phyloP scores from a whole-genome alignment of 2,888 invertebrate species.

The Tholera decimalis region DNA sequence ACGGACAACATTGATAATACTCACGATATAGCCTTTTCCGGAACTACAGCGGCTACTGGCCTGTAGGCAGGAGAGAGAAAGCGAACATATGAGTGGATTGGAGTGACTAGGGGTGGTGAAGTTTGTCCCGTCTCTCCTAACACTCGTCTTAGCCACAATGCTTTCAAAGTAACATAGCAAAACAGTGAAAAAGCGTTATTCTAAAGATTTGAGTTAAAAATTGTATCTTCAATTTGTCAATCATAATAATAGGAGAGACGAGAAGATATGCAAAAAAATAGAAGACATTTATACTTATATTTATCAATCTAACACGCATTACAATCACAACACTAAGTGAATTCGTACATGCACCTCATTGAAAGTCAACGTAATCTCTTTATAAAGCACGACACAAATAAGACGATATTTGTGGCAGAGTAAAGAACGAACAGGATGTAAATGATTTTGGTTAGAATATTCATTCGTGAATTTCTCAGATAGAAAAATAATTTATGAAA shows the following conservation, averaged over 20 bases:
- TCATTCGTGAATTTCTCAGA: slow-evolving; percentile 23
- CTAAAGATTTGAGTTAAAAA: slow-evolving; percentile 10
- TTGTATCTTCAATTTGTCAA: slow-evolving; percentile 33
- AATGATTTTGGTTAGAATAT: slow-evolving; percentile 53
- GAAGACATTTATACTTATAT: slow-evolving; percentile 66
- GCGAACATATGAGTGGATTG: slow-evolving; percentile 90
- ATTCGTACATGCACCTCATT: slow-evolving; percentile 73
- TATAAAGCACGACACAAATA: slow-evolving; percentile 56
- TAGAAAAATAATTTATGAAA: slow-evolving; percentile 42
- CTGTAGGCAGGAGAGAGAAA: slow-evolving; percentile 93
- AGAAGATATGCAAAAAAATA: slow-evolving; percentile 79
- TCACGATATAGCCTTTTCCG: slow-evolving; percentile 98
- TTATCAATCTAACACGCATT: slow-evolving; percentile 75
- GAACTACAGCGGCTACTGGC: slow-evolving; percentile 98
- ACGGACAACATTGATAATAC: slow-evolving; percentile 92
- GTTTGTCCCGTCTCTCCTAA: slow-evolving; percentile 83
- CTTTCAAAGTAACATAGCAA: slow-evolving; percentile 54
- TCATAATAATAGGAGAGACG: slow-evolving; percentile 74
- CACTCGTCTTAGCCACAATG: slow-evolving; percentile 60
- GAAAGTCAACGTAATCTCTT: slow-evolving; percentile 46
- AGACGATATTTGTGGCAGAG: slow-evolving; percentile 57
- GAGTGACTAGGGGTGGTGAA: slow-evolving; percentile 85
- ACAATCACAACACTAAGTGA: slow-evolving; percentile 78
- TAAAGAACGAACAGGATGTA: slow-evolving; percentile 50
- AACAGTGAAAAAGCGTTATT: slow-evolving; percentile 49